Percentiles rank a stretch among this genome's conserved stretches.
phyloP scores from a whole-genome alignment of 2,888 invertebrate genomes.

The Nephrotoma guestfalica region DNA sequence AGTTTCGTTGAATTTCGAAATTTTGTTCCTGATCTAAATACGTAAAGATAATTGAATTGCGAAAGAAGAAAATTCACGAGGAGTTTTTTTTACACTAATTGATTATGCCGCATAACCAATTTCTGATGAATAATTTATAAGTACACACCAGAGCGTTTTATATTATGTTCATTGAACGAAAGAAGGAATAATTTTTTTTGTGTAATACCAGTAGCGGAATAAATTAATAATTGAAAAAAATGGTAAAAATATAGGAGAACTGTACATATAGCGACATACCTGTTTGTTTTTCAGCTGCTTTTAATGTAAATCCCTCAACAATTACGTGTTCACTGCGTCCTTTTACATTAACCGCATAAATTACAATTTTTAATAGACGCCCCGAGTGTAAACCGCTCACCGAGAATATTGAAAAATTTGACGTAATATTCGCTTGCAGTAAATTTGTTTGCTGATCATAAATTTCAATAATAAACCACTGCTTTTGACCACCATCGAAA shows the following conservation, averaged over 20 bases:
- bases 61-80: neutral
- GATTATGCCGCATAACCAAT: neutral
- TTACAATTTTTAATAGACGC: slow-evolving; percentile 57
- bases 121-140: neutral
- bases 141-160: neutral
- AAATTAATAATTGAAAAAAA: neutral
- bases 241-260: too few relatives aligned
- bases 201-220: neutral
- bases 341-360: slow-evolving; percentile 71
- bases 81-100: neutral
- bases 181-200: neutral
- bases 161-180: neutral
- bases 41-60: neutral
- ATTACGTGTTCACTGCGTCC: slow-evolving; percentile 61
- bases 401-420: slow-evolving; percentile 57
- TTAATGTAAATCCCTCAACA: slow-evolving; percentile 57
- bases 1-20: neutral
- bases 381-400: slow-evolving; percentile 66
- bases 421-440: slow-evolving; percentile 50
- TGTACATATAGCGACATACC: slow-evolving; percentile 30
- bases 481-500: slow-evolving; percentile 63
- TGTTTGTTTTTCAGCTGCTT: slow-evolving; percentile 62
- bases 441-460: slow-evolving; percentile 47
- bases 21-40: neutral
- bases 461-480: slow-evolving; percentile 57